phyloP scores from a whole-genome alignment of 1,140 invertebrate genomes.

The Pachyrhynchus sulphureomaculatus region DNA sequence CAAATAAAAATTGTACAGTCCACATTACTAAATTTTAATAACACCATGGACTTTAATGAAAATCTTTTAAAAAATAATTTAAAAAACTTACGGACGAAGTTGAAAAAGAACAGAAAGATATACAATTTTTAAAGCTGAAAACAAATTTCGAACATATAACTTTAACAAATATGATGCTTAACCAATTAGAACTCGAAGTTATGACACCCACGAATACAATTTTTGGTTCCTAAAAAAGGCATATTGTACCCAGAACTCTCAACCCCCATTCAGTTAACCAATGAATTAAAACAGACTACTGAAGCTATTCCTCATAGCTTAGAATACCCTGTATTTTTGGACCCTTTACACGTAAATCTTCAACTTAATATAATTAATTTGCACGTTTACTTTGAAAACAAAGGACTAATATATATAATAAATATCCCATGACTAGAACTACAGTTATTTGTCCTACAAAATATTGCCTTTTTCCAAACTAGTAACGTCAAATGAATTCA shows the following conservation, averaged over 20 bases:
- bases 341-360: not conserved
- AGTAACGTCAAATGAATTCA: too few relatives aligned
- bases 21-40: too few relatives aligned
- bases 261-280: not conserved
- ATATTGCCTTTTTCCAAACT: too few relatives aligned
- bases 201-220: too few relatives aligned
- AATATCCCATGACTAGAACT: not conserved
- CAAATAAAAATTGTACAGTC: not conserved
- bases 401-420: not conserved
- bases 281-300: not conserved
- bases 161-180: too few relatives aligned
- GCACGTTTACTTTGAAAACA: not conserved
- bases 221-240: not conserved
- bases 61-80: too few relatives aligned
- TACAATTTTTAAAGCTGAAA: too few relatives aligned
- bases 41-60: not conserved
- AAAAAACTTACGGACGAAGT: too few relatives aligned
- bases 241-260: not conserved
- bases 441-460: not conserved
- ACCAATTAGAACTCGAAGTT: not conserved
- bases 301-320: too few relatives aligned
- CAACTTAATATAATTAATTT: not conserved
- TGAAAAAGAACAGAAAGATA: too few relatives aligned
- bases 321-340: too few relatives aligned
- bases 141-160: not conserved